Percentiles rank a stretch among this genome's conserved stretches.
Evolutionary conservation across 1,140 invertebrate species (phyloP).

Genomic region (Scylla paramamosain): DNA sequence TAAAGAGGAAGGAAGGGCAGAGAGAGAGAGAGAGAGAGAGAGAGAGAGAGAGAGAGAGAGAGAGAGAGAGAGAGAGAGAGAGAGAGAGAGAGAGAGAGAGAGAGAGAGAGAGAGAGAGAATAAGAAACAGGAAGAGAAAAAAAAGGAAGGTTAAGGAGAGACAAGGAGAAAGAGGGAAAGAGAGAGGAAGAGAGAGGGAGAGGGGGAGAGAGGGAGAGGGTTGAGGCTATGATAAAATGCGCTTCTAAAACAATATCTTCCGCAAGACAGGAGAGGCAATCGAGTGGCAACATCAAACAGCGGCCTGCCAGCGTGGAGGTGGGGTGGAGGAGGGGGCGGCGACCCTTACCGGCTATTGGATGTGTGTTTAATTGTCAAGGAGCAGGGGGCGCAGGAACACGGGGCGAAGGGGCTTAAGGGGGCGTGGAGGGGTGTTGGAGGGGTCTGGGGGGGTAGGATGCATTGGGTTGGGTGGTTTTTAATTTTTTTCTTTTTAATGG

Average conservation of each 20-base stretch:
- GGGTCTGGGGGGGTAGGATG: background rate
- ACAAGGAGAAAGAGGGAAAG: background rate
- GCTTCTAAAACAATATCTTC: conserved; percentile 72
- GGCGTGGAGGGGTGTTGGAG: background rate
- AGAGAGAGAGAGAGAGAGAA: too few species aligned
- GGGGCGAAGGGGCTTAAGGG: background rate
- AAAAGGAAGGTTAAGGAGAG: background rate
- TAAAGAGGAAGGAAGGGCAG: too few species aligned
- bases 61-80: background rate
- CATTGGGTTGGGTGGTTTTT: too few species aligned
- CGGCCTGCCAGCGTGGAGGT: background rate
- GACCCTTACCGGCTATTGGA: conserved; percentile 50
- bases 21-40: too few species aligned
- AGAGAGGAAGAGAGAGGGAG: background rate
- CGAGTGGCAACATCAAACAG: conserved; percentile 71
- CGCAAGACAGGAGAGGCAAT: conserved; percentile 45
- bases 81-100: background rate
- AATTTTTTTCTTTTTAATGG: too few species aligned
- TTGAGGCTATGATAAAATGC: conserved; percentile 60
- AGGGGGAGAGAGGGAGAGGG: background rate
- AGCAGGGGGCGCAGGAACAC: background rate
- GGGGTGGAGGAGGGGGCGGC: too few species aligned
- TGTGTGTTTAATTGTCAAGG: conserved; percentile 52
- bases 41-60: background rate
- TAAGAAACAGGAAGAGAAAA: too few species aligned